A percentile compares a stretch with the other conserved stretches of the same genome.
These are phyloP conservation scores for Paratilapia polleni DNA, from an alignment of 2,113 vertebrate genomes.

Conservation along the genomic window DNA sequence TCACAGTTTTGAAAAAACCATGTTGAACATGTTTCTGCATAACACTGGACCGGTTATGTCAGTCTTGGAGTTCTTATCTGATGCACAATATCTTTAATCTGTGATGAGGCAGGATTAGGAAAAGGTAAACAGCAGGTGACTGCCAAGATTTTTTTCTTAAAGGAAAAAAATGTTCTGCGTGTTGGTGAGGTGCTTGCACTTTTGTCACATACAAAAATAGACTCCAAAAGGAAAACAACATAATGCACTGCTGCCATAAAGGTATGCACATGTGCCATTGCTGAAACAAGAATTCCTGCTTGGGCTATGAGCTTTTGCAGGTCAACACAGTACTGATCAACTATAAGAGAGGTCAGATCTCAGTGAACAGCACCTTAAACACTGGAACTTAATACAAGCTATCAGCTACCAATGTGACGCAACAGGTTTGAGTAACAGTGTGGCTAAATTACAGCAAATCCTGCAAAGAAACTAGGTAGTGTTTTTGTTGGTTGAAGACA, in stretches of 20 bases:
- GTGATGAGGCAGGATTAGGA: not conserved
- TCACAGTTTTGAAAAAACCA: not conserved
- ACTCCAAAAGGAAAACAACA: not conserved
- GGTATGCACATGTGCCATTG: not conserved
- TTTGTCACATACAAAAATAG: not conserved
- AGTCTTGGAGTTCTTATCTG: not conserved
- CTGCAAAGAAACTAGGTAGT: not conserved
- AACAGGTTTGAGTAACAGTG: not conserved
- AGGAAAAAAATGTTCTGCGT: not conserved
- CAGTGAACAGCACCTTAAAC: not conserved
- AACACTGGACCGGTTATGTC: slow-evolving; percentile 10
- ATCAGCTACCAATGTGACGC: not conserved
- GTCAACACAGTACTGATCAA: not conserved
- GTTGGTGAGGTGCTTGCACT: not conserved
- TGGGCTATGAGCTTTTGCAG: not conserved
- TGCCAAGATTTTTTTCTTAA: not conserved
- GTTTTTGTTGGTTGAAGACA: too few relatives aligned
- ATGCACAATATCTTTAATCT: not conserved
- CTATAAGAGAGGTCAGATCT: not conserved
- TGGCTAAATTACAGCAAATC: not conserved
- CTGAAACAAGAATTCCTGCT: not conserved
- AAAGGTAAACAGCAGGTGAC: not conserved
- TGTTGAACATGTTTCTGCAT: slow-evolving; percentile 14
- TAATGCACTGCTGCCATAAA: not conserved
- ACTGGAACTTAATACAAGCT: not conserved